Evolutionary conservation across 2,113 vertebrate species (phyloP), one percentile per base, ranked within the genome.

Genomic region (Notechis scutatus): DNA sequence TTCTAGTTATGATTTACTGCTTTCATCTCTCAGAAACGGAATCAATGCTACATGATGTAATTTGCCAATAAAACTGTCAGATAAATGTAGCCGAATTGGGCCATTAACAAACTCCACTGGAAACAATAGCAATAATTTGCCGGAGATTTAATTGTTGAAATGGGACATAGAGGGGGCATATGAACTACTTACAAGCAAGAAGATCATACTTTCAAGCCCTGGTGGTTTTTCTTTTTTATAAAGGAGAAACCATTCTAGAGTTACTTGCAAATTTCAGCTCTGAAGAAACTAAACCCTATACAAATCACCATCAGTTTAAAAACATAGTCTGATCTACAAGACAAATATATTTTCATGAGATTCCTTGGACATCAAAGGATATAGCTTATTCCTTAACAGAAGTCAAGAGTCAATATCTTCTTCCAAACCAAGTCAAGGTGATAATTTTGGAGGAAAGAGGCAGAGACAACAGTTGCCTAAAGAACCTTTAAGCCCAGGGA

Each of bases 1-100:
- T 85, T 92, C 61, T n/a, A 15, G 45, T 21, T 57, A 87, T n/a
- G 34, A 89, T 12, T 15, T 24, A 54, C 23, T 81, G 23, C n/a
- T 52, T 42, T 42, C 74, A 21, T 81, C 74, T 69, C 61, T 92
- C 50, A 89, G 50, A 92, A 87, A 92, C 5, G 23, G 55, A 23
- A 87, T n/a, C 52, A 74, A 92, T 89, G 61, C 56, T 88, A 12
- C n/a, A 69, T 81, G 87, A 92, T 81, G 47, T 92, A 69, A 92
- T 34, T 50, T 20, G n/a, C 91, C 47, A 87, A 89, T 92, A 81
- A 92, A 89, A 74, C 61, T 55, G 87, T 56, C 92, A 69, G 88
- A 56, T 92, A 92, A 81, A 92, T 89, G 61, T 69, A 42, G 15
- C 61, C 21, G 61, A 88, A 92, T 52, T 21, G 23, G 26, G 24